Evolutionary conservation across 2,113 vertebrate species (phyloP), one percentile per base, ranked within the genome.

Genomic region (Serilophus lunatus): DNA sequence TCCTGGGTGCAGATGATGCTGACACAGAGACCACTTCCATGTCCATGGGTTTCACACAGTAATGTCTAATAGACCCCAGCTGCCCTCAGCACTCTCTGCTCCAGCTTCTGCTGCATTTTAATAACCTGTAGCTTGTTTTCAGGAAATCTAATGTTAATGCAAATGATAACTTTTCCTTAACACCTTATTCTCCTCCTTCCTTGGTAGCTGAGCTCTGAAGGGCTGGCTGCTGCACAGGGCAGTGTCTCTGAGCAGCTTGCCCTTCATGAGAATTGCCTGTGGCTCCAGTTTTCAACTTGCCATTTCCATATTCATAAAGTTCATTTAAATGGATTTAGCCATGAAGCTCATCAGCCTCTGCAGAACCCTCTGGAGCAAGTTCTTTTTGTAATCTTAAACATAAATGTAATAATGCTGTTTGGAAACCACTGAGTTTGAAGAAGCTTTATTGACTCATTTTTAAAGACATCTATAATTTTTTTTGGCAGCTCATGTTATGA

Each of bases 1-100:
- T 38, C 13, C 72, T 38, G 65, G 49, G 7, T 61, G 40, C 29
- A 14, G 50, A 29, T 3, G 22, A 6, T 50, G 5, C 22, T 28
- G 66, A 1, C 20, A 4, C 42, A 4, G 56, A 72, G 24, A 5
- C 7, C 1, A 0, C 2, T 12, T 20, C 36, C 12, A 0, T 2
- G 7, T 18, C 0, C 4, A 0, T 10, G 42, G 61, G 13, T 23
- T 83, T 35, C 4, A 1, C 31, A 0, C 50, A 5, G 59, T 0
- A 2, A 2, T 12, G 22, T 33, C 50, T 31, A 2, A 29, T 9
- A 19, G 38, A 5, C 45, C 33, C 38, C n/a, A 50, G 35, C 40
- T 50, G 44, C 6, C 2, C 56, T n/a, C 19, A 6, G 60, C 0
- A 0, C 29, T 14, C 40, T 44, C 31, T 80, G 60, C 92, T 65